Conservation (phyloP, 2,113 vertebrate genomes). For the Sterna hirundo region DNA sequence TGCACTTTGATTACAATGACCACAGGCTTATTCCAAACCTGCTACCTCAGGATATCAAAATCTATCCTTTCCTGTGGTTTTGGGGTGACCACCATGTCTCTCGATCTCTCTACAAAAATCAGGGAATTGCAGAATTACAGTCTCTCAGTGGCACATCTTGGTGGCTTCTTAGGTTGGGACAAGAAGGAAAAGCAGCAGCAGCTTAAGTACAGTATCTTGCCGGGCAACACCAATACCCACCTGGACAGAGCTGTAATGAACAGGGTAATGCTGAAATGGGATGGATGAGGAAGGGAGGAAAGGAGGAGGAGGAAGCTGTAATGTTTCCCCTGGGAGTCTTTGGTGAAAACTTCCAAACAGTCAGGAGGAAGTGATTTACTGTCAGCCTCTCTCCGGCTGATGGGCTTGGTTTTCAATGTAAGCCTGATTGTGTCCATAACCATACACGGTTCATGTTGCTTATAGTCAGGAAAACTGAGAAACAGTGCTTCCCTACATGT, state of each 20-base stretch:
- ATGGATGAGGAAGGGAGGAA: background rate
- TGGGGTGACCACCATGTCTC: background rate
- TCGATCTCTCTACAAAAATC: background rate
- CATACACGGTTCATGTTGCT: accelerated
- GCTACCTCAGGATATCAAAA: background rate
- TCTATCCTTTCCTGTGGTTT: background rate
- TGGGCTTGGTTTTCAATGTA: background rate
- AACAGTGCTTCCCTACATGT: background rate
- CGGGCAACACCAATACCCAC: background rate
- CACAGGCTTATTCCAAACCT: background rate
- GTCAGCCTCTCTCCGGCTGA: background rate
- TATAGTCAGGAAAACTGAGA: background rate
- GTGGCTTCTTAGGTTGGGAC: background rate
- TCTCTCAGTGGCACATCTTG: background rate
- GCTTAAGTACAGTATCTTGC: background rate
- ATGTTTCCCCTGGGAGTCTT: background rate
- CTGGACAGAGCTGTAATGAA: background rate
- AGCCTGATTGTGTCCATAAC: background rate
- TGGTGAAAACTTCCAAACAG: background rate
- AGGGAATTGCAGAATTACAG: background rate
- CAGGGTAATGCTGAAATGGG: background rate
- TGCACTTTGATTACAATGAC: background rate
- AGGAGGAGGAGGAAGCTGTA: background rate
- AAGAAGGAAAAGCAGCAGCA: background rate
- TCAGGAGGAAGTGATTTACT: background rate